Evolutionary conservation across 1,140 invertebrate species (phyloP), one percentile per base, ranked within the genome.

Genomic region (Paralvinella palmiformis): DNA sequence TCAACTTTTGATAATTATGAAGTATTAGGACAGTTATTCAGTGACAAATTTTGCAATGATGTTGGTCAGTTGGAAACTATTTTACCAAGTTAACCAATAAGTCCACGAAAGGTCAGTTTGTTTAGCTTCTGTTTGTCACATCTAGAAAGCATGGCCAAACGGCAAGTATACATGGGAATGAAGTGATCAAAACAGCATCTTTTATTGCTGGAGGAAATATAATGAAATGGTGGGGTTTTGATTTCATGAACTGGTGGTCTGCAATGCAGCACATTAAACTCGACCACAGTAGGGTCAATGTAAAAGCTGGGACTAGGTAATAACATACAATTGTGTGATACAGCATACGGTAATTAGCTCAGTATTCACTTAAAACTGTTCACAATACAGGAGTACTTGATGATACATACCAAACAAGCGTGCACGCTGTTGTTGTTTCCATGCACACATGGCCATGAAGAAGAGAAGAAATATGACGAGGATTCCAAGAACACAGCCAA

Each of bases 371-470:
- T n/a, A 10, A n/a, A n/a, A 35, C 0, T 35, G 24, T 32, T 7
- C 17, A 7, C 59, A 4, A 20, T 22, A 13, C 15, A 64, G 3
- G 1, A 32, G 13, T n/a, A 31, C 31, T 6, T 20, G 2, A 17
- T n/a, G 55, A 7, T 6, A 69, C 67, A 66, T 68, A 77, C 73
- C 73, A 67, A 74, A 70, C 69, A 74, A 67, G n/a, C 68, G 64
- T 33, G 71, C 57, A 65, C 77, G 78, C 62, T 80, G 76, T 27
- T 75, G 60, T 60, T 81, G 79, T 67, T 76, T 79, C 70, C 73
- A 75, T 64, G 72, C 72, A 64, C 80, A 82, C 74, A 80, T 78
- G 36, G 74, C 71, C 63, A 81, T 75, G 66, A 81, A 79, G 1
- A 77, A 66, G 17, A 79, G 64, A 15, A 81, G 68, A 6, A 79